Conservation (phyloP, 2,113 vertebrate species). For the Pituophis catenifer region DNA sequence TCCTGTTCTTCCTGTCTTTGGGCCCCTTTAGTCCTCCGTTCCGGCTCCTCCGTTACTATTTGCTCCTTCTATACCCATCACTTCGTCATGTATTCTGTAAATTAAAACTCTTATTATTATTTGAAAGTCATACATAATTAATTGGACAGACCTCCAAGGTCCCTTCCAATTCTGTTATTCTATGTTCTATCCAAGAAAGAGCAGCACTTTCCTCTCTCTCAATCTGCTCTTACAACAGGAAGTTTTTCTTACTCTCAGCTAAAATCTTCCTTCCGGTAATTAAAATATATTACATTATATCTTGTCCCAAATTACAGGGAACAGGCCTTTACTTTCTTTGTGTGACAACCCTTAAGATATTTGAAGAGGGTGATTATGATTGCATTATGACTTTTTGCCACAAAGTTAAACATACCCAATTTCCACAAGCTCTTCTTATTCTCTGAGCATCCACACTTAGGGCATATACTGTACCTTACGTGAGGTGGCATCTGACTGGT, state of each 20-base stretch:
- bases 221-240: background rate
- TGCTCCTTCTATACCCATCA: too few relatives aligned
- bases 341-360: background rate
- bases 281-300: background rate
- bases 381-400: background rate
- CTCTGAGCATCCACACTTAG: background rate
- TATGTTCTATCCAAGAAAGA: background rate
- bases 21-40: too few relatives aligned
- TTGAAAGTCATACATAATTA: too few relatives aligned
- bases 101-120: too few relatives aligned
- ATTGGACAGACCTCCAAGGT: too few relatives aligned
- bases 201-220: background rate
- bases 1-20: too few relatives aligned
- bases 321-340: background rate
- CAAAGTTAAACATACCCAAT: background rate
- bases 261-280: background rate
- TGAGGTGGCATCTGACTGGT: background rate
- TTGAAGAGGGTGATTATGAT: background rate
- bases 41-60: too few relatives aligned
- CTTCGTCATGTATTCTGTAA: too few relatives aligned
- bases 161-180: too few relatives aligned
- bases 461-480: background rate
- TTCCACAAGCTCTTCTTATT: background rate
- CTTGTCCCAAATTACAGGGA: background rate
- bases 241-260: background rate